phyloP scores from a whole-genome alignment of 2,888 invertebrate genomes.

The Ernsta delagoae region DNA sequence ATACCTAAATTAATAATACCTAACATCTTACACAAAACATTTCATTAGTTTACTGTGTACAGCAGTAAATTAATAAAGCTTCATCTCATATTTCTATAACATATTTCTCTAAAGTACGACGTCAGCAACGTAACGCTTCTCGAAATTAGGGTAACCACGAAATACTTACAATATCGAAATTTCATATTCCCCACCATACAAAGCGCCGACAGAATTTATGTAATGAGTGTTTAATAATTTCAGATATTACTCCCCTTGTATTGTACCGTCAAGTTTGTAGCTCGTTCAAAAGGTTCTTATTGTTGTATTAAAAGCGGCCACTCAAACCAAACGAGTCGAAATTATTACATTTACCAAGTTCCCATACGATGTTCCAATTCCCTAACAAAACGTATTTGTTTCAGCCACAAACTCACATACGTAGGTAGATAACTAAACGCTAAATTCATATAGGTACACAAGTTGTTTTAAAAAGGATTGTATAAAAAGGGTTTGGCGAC shows the following conservation, averaged over 20 bases:
- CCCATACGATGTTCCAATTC: background rate
- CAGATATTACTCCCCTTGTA: constrained; percentile 29
- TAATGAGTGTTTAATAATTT: constrained; percentile 36
- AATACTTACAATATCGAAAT: constrained; percentile 22
- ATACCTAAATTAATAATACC: background rate
- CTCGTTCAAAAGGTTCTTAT: constrained; percentile 30
- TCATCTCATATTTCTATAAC: background rate
- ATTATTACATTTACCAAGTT: constrained; percentile 30
- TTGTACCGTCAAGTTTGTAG: constrained; percentile 24
- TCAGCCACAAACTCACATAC: constrained; percentile 1
- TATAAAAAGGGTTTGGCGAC: constrained; percentile 32
- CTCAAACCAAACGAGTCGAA: constrained; percentile 24
- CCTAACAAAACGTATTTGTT: constrained; percentile 23
- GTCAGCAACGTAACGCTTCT: background rate
- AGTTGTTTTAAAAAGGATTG: constrained; percentile 29
- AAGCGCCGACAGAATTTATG: constrained; percentile 24
- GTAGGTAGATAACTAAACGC: background rate
- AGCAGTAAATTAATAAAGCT: constrained; percentile 2
- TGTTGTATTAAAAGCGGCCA: constrained; percentile 29
- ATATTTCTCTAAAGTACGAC: background rate
- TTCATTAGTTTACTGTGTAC: background rate
- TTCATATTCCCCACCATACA: constrained; percentile 15
- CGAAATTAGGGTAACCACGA: constrained; percentile 17
- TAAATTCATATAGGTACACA: constrained; percentile 2
- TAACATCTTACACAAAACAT: background rate